Conservation (phyloP, 2,113 vertebrate genomes). For the Cyprinus carpio region DNA sequence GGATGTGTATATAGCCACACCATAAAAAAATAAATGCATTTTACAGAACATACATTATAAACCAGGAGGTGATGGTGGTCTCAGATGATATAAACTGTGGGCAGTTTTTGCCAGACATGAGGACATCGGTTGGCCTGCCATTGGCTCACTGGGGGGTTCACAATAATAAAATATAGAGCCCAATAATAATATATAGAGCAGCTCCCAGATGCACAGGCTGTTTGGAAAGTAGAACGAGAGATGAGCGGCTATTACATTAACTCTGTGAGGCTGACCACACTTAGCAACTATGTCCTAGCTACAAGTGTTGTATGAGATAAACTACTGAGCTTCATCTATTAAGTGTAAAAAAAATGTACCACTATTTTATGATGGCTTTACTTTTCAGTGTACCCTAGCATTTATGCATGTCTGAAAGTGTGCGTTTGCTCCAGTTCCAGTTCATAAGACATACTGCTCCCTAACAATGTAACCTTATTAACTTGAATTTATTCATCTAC, state of each 20-base stretch:
- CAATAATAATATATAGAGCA: slow-evolving; percentile 79
- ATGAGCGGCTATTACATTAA: slow-evolving; percentile 35
- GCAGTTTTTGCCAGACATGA: neutral
- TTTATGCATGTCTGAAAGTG: neutral
- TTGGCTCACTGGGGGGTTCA: slow-evolving; percentile 23
- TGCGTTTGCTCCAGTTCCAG: slow-evolving; percentile 4
- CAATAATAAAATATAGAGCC: slow-evolving; percentile 53
- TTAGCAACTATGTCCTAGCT: neutral
- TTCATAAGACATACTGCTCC: slow-evolving; percentile 54
- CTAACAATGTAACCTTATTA: slow-evolving; percentile 38
- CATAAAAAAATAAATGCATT: slow-evolving; percentile 5
- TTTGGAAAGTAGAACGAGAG: slow-evolving; percentile 49
- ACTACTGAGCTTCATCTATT: neutral
- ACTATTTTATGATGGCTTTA: neutral
- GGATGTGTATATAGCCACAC: neutral
- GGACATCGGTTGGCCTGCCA: slow-evolving; percentile 32
- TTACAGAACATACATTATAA: neutral
- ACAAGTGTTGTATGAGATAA: neutral
- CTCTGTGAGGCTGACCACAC: slow-evolving; percentile 6
- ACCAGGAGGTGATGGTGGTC: neutral
- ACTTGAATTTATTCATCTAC: slow-evolving; percentile 54
- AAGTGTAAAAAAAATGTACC: neutral
- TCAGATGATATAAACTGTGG: neutral
- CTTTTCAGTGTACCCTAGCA: slow-evolving; percentile 32
- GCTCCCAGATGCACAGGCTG: slow-evolving; percentile 64